Evolutionary conservation across 1,140 invertebrate species (phyloP).

Genomic region (Philaenus spumarius): DNA sequence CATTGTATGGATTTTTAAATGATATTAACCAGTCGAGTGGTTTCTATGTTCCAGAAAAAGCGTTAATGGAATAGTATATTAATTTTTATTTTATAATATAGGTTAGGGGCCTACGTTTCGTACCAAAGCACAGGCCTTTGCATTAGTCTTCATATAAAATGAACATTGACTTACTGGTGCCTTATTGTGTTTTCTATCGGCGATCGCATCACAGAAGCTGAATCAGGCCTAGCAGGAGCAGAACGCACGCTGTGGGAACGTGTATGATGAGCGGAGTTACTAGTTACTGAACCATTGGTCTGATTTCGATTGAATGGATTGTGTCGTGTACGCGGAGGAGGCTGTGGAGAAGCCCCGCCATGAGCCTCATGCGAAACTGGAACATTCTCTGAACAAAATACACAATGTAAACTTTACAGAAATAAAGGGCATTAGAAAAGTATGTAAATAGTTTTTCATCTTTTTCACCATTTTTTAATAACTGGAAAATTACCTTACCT

Average conservation of each 20-base stretch:
- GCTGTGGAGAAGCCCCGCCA: slow-evolving; percentile 45
- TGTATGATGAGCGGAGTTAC: slow-evolving; percentile 35
- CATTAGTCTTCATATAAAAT: background rate
- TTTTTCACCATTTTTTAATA: too few species aligned
- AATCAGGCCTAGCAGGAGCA: slow-evolving; percentile 45
- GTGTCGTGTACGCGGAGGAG: slow-evolving; percentile 56
- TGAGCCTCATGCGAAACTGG: slow-evolving; percentile 30
- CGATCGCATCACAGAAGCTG: slow-evolving; percentile 32
- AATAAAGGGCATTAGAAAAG: too few species aligned
- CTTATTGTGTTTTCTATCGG: slow-evolving; percentile 18
- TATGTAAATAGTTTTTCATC: too few species aligned
- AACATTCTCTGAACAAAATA: slow-evolving; percentile 16
- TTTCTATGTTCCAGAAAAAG: too few species aligned
- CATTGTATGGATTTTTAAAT: too few species aligned
- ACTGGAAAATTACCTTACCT: too few species aligned
- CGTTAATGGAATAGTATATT: too few species aligned
- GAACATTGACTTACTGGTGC: slow-evolving; percentile 20
- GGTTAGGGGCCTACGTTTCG: too few species aligned
- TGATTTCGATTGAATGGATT: slow-evolving; percentile 56
- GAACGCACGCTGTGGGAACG: slow-evolving; percentile 49
- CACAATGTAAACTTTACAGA: too few species aligned
- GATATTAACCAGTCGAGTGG: too few species aligned
- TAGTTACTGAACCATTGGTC: slow-evolving; percentile 30
- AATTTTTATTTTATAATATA: too few species aligned
- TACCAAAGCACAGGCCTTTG: too few species aligned